Conservation (phyloP, 1,140 invertebrate species). For the Araneus ventricosus region DNA sequence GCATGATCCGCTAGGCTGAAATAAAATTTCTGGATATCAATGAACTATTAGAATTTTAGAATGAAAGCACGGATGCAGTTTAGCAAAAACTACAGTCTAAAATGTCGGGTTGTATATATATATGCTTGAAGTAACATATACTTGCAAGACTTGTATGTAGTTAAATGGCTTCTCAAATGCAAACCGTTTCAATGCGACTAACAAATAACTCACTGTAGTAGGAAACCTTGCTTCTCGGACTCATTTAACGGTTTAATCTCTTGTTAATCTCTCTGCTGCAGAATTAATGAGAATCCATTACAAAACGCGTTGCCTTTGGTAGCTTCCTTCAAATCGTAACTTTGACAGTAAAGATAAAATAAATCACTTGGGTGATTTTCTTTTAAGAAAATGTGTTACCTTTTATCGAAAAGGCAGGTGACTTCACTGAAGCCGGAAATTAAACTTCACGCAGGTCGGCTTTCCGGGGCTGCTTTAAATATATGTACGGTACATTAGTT, state of each 20-base stretch:
- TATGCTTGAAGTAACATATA: too few species aligned
- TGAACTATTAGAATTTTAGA: too few species aligned
- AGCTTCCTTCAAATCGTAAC: conserved; percentile 5
- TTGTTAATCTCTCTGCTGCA: background rate
- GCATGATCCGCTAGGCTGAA: too few species aligned
- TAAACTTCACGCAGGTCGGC: background rate
- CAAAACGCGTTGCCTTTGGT: background rate
- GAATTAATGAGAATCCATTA: background rate
- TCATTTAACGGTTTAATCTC: conserved; percentile 3
- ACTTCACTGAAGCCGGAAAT: conserved; percentile 34
- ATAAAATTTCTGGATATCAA: too few species aligned
- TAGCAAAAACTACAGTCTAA: too few species aligned
- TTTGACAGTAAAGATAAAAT: background rate
- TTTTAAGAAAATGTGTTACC: background rate
- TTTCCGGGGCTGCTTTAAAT: background rate
- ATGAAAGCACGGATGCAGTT: too few species aligned
- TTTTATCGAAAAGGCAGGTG: background rate
- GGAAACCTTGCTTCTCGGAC: background rate
- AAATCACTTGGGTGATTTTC: background rate
- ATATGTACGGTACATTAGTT: conserved; percentile 28
- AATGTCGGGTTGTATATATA: too few species aligned
- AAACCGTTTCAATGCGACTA: too few species aligned
- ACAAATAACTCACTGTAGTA: background rate
- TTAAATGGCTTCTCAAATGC: too few species aligned
- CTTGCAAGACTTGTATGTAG: too few species aligned